Percentiles rank a stretch among this genome's conserved stretches.
These are phyloP conservation scores for Pristionchus mayeri DNA, from an alignment of 2,888 invertebrate species.

Conservation along the genomic window DNA sequence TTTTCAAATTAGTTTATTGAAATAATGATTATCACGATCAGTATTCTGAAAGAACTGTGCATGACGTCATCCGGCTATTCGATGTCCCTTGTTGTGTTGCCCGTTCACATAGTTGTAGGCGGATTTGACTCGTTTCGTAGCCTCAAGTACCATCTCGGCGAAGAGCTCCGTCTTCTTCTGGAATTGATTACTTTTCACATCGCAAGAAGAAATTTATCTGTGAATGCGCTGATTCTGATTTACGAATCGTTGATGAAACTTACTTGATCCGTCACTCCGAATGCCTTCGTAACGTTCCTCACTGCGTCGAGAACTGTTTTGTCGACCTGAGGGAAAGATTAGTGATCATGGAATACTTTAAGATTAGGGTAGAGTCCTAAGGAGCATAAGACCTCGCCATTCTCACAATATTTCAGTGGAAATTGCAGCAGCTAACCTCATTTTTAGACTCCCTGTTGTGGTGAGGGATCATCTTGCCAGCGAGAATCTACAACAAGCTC, in stretches of 20 bases:
- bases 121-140: neutral
- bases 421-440: too few species aligned
- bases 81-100: neutral
- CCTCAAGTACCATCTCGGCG: neutral
- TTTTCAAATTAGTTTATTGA: too few species aligned
- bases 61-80: neutral
- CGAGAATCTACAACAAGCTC: neutral
- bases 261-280: slow-evolving; percentile 1
- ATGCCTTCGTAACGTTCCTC: neutral
- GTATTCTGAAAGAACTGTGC: too few species aligned
- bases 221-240: too few species aligned
- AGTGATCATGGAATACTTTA: neutral
- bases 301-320: neutral
- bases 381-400: neutral
- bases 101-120: neutral
- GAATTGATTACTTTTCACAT: neutral
- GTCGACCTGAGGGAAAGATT: neutral
- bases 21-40: too few species aligned
- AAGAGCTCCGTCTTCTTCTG: neutral
- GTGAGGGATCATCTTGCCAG: neutral
- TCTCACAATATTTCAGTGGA: too few species aligned
- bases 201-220: neutral
- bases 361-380: neutral
- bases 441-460: neutral
- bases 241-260: too few species aligned